Base-by-base conservation (phyloP, 2,888 invertebrate species). In the Hanleya hanleyi region DNA sequence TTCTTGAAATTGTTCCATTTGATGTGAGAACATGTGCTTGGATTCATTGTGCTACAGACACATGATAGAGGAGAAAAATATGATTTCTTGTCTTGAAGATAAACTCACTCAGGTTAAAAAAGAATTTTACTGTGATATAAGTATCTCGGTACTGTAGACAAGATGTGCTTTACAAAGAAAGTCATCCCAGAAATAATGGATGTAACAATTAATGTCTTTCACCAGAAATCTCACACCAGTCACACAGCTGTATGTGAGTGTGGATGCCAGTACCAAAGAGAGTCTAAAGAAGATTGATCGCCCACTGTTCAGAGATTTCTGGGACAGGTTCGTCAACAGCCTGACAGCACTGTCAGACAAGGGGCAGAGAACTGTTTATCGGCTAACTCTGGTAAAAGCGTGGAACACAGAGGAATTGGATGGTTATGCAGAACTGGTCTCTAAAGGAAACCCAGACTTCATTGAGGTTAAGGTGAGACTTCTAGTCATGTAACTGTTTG, bases 171-270 rank as follows among this genome's bases (percentile, higher is more conserved):
- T n/a, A n/a, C n/a, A n/a, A n/a, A n/a, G n/a, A n/a, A n/a, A n/a
- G n/a, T n/a, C n/a, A n/a, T n/a, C n/a, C n/a, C n/a, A n/a, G n/a
- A n/a, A n/a, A n/a, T n/a, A n/a, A n/a, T n/a, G n/a, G n/a, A n/a
- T n/a, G n/a, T n/a, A n/a, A n/a, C n/a, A n/a, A n/a, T 41, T 41
- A 12, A 18, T 41, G 15, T 33, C 71, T 38, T 61, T 37, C 75
- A 80, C 6, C 77, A 91, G 90, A 72, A 85, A 87, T 47, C 81
- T 92, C 76, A 84, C 87, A 49, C 93, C 93, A 5, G 92, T 93
- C 1, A 93, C 93, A 2, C 93, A 93, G 85, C 85, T 93, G 50
- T 91, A 93, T 84, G 93, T 93, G 1, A 93, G 93, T 83, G 92
- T 93, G 3, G 93, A 93, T 85, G 93, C 93, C 9, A 91, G 92